Base-by-base conservation (phyloP, 2,113 vertebrate species). In the Microtus ochrogaster region DNA sequence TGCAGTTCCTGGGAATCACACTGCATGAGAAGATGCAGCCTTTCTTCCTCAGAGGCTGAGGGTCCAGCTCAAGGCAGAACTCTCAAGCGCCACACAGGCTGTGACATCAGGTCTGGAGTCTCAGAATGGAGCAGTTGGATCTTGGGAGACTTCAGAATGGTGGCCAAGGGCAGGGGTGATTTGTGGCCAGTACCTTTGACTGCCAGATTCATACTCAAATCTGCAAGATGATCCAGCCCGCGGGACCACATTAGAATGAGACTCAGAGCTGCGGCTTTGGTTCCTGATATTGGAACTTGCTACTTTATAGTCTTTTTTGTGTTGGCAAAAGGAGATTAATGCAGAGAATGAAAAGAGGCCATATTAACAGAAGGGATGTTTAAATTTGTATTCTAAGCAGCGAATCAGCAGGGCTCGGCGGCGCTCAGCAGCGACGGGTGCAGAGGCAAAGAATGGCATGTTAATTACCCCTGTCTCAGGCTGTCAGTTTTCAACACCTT, bases 401-500 rank as follows among this genome's bases (percentile, higher is more conserved):
- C 96, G 96, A 97, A 98, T 84, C 96, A 84, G 98, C 95, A 97
- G 95, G 12, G 91, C 84, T 88, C 93, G 52, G 94, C 85, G 85
- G 58, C n/a, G 2, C 8, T 63, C 58, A 30, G 82, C 82, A 44
- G 92, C 93, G 89, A 84, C 82, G 73, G 93, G 96, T 98, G 83
- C 82, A 93, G 79, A 97, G 97, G 96, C 93, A 89, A 89, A 98
- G 96, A 98, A 89, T 89, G 95, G 98, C 96, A 92, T 91, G 96
- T 95, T 72, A 95, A 97, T 98, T 97, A 96, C 44, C 90, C 90
- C 85, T 85, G 95, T 97, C 98, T 97, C 49, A 93, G 88, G 94
- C 96, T 98, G 98, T 98, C 98, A 98, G 58, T 96, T 97, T 95
- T 94, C 96, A 98, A 91, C 96, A 96, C 65, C 73, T 97, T 98